Evolutionary conservation across 2,797 vertebrate species (phyloP), one percentile per base, ranked within the genome.

Genomic region (Zenarchopterus dispar): DNA sequence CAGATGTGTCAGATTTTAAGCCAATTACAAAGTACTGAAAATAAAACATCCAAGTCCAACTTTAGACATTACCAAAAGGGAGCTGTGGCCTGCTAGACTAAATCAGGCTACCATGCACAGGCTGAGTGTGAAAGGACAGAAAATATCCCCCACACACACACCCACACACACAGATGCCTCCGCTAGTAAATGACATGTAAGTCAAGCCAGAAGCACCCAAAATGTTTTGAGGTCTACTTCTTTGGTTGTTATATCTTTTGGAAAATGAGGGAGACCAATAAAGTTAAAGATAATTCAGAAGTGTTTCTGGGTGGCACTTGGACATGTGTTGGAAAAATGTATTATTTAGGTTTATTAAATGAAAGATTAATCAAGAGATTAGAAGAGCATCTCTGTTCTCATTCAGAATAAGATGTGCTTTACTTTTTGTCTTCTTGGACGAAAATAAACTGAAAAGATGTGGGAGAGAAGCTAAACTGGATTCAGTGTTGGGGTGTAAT

Each of bases 401-500:
- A 44, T 18, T 11, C 56, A 54, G 18, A 67, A 39, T 1, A 47
- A 62, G 56, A 52, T 11, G 8, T 44, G 2, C 15, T 66, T 28
- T 64, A 49, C 52, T 67, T 82, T 66, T 31, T 47, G 44, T 51
- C 57, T 47, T 67, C 67, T 65, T 72, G 50, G 41, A 78, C 62
- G 57, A 43, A 70, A 73, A 72, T 59, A 75, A 80, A 66, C 23
- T 31, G 36, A 31, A 51, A 73, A 79, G 78, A 78, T 26, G 28
- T 67, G 62, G 56, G 67, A 81, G 76, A 75, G 67, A 62, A 69
- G 69, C 53, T 69, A 55, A 9, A 72, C 70, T 79, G 65, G 70
- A 79, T 76, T 67, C 74, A 55, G 71, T 83, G 80, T 49, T 56
- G 56, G 63, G 86, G 81, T 59, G 71, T 87, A 86, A 87, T 87